Evolutionary conservation across 2,113 vertebrate genomes (phyloP), one percentile per base, ranked within the genome.

Genomic region (Gnathochromis pfefferi): DNA sequence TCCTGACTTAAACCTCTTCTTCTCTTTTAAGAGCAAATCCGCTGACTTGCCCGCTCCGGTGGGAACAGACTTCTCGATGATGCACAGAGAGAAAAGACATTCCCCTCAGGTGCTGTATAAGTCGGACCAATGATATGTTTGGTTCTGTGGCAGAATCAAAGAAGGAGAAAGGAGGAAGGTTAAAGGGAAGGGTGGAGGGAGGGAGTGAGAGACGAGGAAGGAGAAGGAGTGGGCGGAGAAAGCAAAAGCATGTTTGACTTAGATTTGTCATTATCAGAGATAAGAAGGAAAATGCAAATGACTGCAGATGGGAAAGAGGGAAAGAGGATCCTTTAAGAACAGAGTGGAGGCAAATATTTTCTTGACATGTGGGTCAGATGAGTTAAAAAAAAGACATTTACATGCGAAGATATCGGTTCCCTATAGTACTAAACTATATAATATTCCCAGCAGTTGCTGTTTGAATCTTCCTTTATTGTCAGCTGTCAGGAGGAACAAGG

Each of bases 51-150:
- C 14, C 0, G 49, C 81, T 90, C 87, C 85, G 21, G 80, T 88
- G 90, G 91, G 91, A 94, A 80, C 90, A 91, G 85, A 80, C 82
- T 88, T 86, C 83, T 73, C 75, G 83, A 93, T 94, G 89, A 94
- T 93, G 89, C 89, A 94, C 89, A 49, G 80, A 83, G 88, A 88
- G 85, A 87, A 85, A 81, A 88, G 40, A 85, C 63, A 51, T 84
- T 65, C 79, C 80, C 21, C 55, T 70, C 17, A 23, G 7, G 81
- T 21, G 16, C 84, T 31, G 88, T 70, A 58, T 33, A 70, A 54
- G 60, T 75, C 45, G 21, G 58, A 58, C 40, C 17, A 35, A 81
- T 31, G 90, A 86, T 78, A 80, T 86, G 78, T 89, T 89, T 87
- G 80, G 65, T 60, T 81, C 51, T 68, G 81, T 51, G 1, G 13